Evolutionary conservation across 2,797 vertebrate genomes (phyloP).

Genomic region (Pagetopsis macropterus): DNA sequence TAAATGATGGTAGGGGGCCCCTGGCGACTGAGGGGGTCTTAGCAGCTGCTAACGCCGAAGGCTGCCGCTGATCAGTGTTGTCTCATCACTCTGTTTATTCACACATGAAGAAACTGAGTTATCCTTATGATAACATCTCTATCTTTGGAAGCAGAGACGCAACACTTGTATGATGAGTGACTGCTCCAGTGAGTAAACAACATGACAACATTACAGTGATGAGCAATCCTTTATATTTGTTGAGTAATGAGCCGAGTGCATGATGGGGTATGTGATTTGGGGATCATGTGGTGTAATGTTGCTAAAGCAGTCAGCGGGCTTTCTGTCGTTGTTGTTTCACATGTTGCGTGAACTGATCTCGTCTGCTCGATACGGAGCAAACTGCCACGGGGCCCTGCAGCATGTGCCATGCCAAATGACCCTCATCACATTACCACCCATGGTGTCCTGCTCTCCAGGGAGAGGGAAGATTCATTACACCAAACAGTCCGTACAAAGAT

Average conservation of each 20-base stretch:
- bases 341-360: constrained; percentile 46
- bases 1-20: neutral
- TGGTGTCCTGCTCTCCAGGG: constrained; percentile 36
- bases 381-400: constrained; percentile 15
- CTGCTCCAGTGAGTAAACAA: neutral
- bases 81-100: constrained; percentile 14
- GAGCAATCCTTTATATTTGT: too few relatives aligned
- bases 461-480: constrained; percentile 44
- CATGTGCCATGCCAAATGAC: constrained; percentile 49
- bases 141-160: neutral
- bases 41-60: constrained; percentile 32
- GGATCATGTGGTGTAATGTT: constrained; percentile 8
- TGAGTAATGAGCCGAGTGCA: constrained; percentile 11
- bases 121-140: neutral
- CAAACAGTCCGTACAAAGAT: constrained; percentile 45
- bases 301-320: constrained; percentile 22
- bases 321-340: constrained; percentile 47
- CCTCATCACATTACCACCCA: constrained; percentile 61
- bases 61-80: constrained; percentile 10
- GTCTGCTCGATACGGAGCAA: constrained; percentile 21
- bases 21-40: neutral
- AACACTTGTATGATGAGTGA: neutral
- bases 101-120: constrained; percentile 4
- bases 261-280: constrained; percentile 22
- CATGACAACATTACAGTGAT: too few relatives aligned